Base-by-base conservation (phyloP, 2,113 vertebrate genomes). In the Fukomys damarensis region DNA sequence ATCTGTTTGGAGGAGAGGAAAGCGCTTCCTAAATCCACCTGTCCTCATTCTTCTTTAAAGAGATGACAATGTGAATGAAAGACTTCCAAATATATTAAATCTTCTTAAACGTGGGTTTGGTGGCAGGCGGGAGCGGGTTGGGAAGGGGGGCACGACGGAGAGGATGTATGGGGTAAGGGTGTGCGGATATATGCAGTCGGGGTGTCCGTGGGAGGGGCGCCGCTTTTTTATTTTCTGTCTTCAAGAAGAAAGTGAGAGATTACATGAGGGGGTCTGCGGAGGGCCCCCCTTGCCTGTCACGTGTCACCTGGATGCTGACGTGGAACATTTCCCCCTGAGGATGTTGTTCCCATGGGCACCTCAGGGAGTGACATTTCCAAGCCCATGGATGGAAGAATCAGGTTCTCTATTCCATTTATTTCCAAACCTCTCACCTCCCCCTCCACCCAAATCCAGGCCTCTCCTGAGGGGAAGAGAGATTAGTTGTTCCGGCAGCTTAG, bases 41-140 rank as follows among this genome's bases (percentile, higher is more conserved):
- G 94, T 91, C 97, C 96, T 96, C 80, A n/a, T 96, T 98, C 98
- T 97, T 93, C 97, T 98, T 97, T 96, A 95, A 94, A 98, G 91
- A 79, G 94, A 95, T 76, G 61, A 5, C 89, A 93, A 81, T 32
- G 82, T 63, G 58, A 79, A 92, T 49, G 77, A 91, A 93, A 96
- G 93, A 58, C 65, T 96, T 96, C 89, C 91, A 95, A 49, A 86
- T 54, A 49, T 0, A 19, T 61, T 93, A 93, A 96, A 83, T 97
- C 93, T 97, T 96, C 95, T 97, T 41, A 20, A 43, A 35, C 0
- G 6, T 8, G 49, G 38, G 32, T n/a, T 8, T 30, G 83, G 72
- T 22, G 28, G 43, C 11, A 63, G 43, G 68, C 0, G 0, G 82
- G 63, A 16, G 32, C 8, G 72, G n/a, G 81, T 0, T 61, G 93